These are phyloP conservation scores for Gymnobelideus leadbeateri DNA, from an alignment of 2,113 vertebrate species.

Conservation along the genomic window DNA sequence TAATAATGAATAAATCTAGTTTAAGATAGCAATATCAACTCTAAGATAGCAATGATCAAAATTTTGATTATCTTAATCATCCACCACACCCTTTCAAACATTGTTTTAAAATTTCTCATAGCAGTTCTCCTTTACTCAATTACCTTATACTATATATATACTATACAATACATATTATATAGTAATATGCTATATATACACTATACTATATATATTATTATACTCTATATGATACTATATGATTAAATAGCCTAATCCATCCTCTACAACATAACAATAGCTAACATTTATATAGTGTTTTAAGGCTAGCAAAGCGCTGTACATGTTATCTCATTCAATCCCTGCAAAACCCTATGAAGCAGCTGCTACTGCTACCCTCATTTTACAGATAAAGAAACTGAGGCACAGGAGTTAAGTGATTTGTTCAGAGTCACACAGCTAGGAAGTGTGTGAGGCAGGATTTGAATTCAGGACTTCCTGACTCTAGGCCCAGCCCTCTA, in stretches of 20 bases:
- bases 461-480: background rate
- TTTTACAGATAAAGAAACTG: background rate
- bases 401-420: no score
- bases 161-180: no score
- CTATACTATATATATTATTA: no score
- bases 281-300: background rate
- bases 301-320: background rate
- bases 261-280: background rate
- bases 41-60: no score
- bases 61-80: no score
- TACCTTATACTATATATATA: background rate
- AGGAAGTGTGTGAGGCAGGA: background rate
- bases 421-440: background rate
- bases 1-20: no score
- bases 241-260: background rate
- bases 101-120: no score
- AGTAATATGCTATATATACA: no score
- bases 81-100: no score
- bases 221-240: background rate
- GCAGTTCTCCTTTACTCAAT: background rate
- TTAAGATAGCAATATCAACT: no score
- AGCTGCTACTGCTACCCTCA: background rate
- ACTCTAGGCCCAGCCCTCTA: background rate
- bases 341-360: background rate
- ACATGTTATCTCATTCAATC: background rate